Evolutionary conservation across 2,113 vertebrate genomes (phyloP), one percentile per base, ranked within the genome.

Genomic region (Ochotona curzoniae): DNA sequence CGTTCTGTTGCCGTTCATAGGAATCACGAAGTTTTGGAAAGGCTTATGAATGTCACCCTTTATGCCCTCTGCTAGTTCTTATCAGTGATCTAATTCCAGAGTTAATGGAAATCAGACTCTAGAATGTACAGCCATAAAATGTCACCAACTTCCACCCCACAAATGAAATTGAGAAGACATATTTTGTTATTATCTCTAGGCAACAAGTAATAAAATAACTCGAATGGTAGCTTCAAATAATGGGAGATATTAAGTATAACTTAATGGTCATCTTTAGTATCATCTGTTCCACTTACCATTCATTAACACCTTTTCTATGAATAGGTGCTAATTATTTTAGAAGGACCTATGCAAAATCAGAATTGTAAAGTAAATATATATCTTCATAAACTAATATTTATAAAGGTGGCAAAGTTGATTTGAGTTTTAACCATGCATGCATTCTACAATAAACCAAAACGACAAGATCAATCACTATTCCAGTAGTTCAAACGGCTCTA

Each of bases 91-190:
- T 7, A 84, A 87, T 75, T 74, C 10, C 79, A 86, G 47, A 38
- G 25, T 12, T 88, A 82, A 88, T 69, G 38, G n/a, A 87, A 90
- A 88, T 88, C 25, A 78, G 51, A 76, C 47, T 67, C 3, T 47
- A 88, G 18, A 66, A 85, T 87, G 26, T 35, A 5, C 54, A 92
- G 66, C 4, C n/a, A 67, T 69, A 88, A 91, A 71, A 69, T 15
- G n/a, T 79, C 20, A 74, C 91, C 7, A 32, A 75, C 14, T 93
- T 71, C 23, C 78, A 32, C 15, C 20, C 9, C 7, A 66, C 7
- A 66, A 69, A 54, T 76, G 17, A 78, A 47, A 61, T 17, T 28
- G 20, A 81, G 18, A 79, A 74, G 44, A 67, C 90, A 67, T 74
- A 64, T 0, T 86, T 90, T 73, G 12, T 12, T 85, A 70, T 74